A percentile compares a stretch with the other conserved stretches of the same genome.
Conservation (phyloP, 2,888 invertebrate genomes). For the Spicauda simplicius region DNA sequence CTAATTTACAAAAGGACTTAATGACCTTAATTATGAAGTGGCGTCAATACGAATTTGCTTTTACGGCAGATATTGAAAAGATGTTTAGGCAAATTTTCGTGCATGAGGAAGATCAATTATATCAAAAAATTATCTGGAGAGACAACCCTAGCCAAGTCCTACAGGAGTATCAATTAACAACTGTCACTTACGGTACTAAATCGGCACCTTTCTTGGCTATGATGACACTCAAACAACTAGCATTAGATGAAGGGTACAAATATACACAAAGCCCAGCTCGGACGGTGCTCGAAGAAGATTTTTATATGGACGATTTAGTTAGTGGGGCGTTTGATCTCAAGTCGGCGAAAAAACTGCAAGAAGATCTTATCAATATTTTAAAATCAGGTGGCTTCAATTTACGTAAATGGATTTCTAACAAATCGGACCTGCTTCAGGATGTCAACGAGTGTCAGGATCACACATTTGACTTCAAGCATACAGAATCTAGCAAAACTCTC, state of each 20-base stretch:
- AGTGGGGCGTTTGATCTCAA: background rate
- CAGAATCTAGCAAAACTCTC: constrained; percentile 7
- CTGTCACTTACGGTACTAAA: constrained; percentile 2
- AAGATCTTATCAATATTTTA: too few relatives aligned
- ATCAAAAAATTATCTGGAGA: constrained; percentile 44
- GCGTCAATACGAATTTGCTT: constrained; percentile 19
- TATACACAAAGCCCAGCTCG: constrained; percentile 24
- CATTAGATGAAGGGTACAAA: constrained; percentile 35
- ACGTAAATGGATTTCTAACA: background rate
- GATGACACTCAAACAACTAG: constrained; percentile 42
- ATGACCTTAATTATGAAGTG: constrained; percentile 36
- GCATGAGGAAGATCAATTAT: background rate
- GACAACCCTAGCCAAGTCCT: constrained; percentile 10
- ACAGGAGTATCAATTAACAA: constrained; percentile 6
- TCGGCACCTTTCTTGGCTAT: constrained; percentile 42
- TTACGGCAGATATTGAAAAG: background rate
- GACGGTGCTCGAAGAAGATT: constrained; percentile 11
- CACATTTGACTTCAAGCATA: constrained; percentile 19
- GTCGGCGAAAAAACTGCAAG: background rate
- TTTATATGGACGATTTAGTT: constrained; percentile 37
- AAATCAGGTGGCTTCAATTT: constrained; percentile 12
- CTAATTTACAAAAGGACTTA: constrained; percentile 39
- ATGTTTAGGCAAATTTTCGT: too few relatives aligned
- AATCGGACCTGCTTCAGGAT: background rate
- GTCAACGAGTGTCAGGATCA: background rate